phyloP scores from a whole-genome alignment of 2,888 invertebrate genomes.

The Eledone cirrhosa region DNA sequence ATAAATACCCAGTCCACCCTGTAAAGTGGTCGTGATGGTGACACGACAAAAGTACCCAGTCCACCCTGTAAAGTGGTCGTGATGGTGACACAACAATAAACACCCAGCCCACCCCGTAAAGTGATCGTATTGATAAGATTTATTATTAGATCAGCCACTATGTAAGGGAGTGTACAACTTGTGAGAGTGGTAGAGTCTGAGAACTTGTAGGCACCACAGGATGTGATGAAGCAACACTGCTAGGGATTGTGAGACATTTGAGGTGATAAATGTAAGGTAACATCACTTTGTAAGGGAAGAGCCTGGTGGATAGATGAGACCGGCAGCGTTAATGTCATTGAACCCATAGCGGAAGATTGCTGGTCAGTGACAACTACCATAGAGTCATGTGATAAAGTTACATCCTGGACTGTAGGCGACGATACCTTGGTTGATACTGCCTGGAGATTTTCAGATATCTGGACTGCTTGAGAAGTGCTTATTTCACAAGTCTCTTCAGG shows the following conservation, averaged over 20 bases:
- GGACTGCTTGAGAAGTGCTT: neutral
- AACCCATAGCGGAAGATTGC: constrained; percentile 6
- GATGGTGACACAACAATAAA: no score
- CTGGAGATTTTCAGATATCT: neutral
- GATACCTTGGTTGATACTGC: neutral
- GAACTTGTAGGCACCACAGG: neutral
- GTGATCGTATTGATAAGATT: no score
- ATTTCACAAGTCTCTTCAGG: no score
- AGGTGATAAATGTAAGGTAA: neutral
- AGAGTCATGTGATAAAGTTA: constrained; percentile 7
- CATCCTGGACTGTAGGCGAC: neutral
- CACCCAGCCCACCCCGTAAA: no score
- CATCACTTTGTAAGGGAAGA: neutral
- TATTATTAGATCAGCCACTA: neutral
- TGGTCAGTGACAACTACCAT: constrained; percentile 11
- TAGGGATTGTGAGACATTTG: constrained; percentile 22
- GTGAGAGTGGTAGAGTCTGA: constrained; percentile 5
- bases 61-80: no score
- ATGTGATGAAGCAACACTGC: neutral
- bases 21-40: no score
- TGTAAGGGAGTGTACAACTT: constrained; percentile 16
- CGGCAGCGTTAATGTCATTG: constrained; percentile 4
- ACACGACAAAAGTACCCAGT: no score
- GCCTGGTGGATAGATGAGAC: constrained; percentile 19
- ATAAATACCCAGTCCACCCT: no score